Evolutionary conservation across 2,113 vertebrate genomes (phyloP), one percentile per base, ranked within the genome.

Genomic region (Bubo bubo): DNA sequence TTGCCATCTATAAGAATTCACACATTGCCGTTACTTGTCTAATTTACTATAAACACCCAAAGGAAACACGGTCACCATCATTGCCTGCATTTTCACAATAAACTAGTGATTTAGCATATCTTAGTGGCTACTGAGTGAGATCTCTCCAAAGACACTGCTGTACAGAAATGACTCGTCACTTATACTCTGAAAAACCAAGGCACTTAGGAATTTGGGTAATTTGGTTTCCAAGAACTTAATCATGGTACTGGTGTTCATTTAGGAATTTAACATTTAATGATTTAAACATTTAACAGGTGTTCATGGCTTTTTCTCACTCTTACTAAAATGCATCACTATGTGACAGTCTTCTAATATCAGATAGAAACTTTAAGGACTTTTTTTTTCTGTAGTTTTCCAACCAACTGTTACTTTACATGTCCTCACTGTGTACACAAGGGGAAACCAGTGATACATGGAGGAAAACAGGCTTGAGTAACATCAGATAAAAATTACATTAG

Each of bases 51-150:
- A 67, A 86, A 39, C 27, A 80, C 8, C 5, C 66, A n/a, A 84
- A 71, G 34, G 64, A 70, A 81, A 55, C 28, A 21, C 5, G 55
- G 45, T 32, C 10, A 1, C 5, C 26, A 32, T 32, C 0, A 0
- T 9, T 75, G 37, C 12, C 56, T 79, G 23, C 21, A 24, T 81
- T 87, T 87, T 79, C 49, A 39, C 13, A n/a, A 14, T 7, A 13
- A 66, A 59, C 10, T 13, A 35, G 53, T 34, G 55, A 84, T n/a
- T 82, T 76, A 37, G 26, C 13, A 21, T 34, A 30, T 52, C 20
- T 92, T 56, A 66, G 34, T 9, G 6, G 14, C 62, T 68, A 11
- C 4, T 23, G 16, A 87, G 14, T 30, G 52, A 85, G 28, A 80
- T 19, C 20, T 86, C 28, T 72, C 34, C 28, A 64, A 88, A 84